A percentile compares a stretch with the other conserved stretches of the same genome.
phyloP scores from a whole-genome alignment of 2,113 vertebrate species.

The Arothron firmamentum region DNA sequence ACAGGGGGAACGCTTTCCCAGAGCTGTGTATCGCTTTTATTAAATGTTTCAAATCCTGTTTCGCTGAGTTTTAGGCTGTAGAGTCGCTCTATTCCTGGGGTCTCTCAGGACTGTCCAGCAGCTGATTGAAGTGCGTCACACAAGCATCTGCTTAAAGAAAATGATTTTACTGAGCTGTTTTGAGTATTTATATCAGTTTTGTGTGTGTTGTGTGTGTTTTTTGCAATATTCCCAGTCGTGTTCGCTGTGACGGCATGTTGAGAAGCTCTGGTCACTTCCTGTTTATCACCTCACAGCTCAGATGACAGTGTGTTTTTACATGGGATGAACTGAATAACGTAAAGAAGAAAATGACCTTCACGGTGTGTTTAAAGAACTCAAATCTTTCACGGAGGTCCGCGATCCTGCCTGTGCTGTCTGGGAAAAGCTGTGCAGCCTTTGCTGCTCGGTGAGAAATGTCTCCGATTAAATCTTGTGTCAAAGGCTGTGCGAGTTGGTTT shows the following conservation, averaged over 20 bases:
- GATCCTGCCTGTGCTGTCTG: constrained; percentile 6
- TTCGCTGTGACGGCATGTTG: constrained; percentile 48
- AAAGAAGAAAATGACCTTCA: constrained; percentile 10
- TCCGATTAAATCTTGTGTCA: constrained; percentile 10
- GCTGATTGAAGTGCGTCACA: constrained; percentile 34
- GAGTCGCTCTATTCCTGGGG: constrained; percentile 1
- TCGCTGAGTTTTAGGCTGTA: background rate
- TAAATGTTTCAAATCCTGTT: constrained; percentile 4
- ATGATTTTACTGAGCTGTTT: constrained; percentile 9
- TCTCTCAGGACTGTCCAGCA: constrained; percentile 25
- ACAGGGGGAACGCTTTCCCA: constrained; percentile 25
- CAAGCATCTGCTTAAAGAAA: background rate
- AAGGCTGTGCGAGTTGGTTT: constrained; percentile 29
- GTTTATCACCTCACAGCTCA: constrained; percentile 11
- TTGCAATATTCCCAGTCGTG: background rate
- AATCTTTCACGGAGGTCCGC: constrained; percentile 14
- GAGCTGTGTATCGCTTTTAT: constrained; percentile 17
- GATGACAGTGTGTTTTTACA: constrained; percentile 4
- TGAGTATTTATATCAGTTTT: constrained; percentile 15
- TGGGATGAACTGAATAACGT: background rate
- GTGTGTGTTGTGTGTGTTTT: constrained; percentile 6
- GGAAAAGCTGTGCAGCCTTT: background rate
- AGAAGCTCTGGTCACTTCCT: constrained; percentile 24
- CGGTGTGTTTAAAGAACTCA: constrained; percentile 36
- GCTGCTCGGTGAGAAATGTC: background rate